Percentiles rank a stretch among this genome's conserved stretches.
phyloP scores from a whole-genome alignment of 1,140 invertebrate genomes.

The Callitettix versicolor region DNA sequence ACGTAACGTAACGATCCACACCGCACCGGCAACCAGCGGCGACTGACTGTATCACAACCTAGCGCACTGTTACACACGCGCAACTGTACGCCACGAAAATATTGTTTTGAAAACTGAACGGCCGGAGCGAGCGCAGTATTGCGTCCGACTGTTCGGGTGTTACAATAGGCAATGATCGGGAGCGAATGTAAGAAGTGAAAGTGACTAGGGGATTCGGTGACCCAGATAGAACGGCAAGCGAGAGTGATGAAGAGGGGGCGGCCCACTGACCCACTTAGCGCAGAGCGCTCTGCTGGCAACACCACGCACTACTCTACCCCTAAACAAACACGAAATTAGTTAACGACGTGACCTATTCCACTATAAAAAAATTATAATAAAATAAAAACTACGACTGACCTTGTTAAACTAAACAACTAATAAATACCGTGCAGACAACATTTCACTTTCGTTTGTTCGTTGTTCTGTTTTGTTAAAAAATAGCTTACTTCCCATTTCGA shows the following conservation, averaged over 20 bases:
- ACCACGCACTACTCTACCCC: too few species aligned
- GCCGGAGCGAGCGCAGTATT: not conserved
- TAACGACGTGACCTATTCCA: too few species aligned
- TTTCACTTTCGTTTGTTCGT: too few species aligned
- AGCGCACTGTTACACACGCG: not conserved
- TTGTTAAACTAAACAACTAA: too few species aligned
- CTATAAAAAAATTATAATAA: too few species aligned
- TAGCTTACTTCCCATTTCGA: too few species aligned
- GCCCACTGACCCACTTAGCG: slow-evolving; percentile 23
- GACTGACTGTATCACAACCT: not conserved
- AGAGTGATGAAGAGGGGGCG: slow-evolving; percentile 9
- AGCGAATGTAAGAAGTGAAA: slow-evolving; percentile 19
- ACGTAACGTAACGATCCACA: too few species aligned
- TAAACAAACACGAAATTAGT: too few species aligned
- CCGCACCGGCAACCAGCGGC: slow-evolving; percentile 1
- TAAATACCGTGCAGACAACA: too few species aligned
- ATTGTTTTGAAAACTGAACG: not conserved
- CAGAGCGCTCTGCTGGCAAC: not conserved
- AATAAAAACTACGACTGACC: too few species aligned
- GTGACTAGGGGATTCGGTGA: slow-evolving; percentile 18
- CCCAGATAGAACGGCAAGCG: slow-evolving; percentile 5
- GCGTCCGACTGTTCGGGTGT: slow-evolving; percentile 3
- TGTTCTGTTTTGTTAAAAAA: too few species aligned
- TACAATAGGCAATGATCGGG: slow-evolving; percentile 18
- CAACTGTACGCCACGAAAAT: slow-evolving; percentile 4